phyloP scores from a whole-genome alignment of 30 jellyfish, hydroid and myxozoan genomes.

The Pseudorhiza aurosa region DNA sequence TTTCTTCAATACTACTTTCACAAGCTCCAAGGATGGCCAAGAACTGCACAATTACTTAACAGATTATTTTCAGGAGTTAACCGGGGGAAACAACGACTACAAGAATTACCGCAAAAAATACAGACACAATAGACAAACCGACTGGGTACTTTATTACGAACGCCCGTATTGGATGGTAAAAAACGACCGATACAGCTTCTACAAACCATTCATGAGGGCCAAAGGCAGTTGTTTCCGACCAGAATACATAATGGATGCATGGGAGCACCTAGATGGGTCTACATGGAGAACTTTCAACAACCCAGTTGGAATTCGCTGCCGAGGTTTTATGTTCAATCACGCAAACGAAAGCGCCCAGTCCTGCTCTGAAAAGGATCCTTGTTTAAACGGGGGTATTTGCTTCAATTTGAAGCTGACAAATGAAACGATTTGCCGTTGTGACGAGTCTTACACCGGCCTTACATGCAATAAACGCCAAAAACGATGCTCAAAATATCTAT shows the following conservation, averaged over 20 bases:
- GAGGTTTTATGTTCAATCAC: not conserved
- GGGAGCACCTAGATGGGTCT: slow-evolving; percentile 32
- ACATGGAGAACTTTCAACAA: not conserved
- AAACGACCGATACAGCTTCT: not conserved
- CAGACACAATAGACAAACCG: slow-evolving; percentile 40
- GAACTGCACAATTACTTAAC: slow-evolving; percentile 16
- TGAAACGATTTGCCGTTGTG: slow-evolving; percentile 38
- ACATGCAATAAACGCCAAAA: not conserved
- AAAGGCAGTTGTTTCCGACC: slow-evolving; percentile 42
- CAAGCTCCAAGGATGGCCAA: slow-evolving; percentile 2
- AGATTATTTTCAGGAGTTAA: slow-evolving; percentile 20
- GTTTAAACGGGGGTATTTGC: slow-evolving; percentile 35
- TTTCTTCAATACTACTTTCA: slow-evolving; percentile 28
- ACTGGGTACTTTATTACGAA: slow-evolving; percentile 41
- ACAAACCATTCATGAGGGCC: slow-evolving; percentile 14
- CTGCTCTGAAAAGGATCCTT: slow-evolving; percentile 23
- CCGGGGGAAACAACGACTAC: slow-evolving; percentile 20
- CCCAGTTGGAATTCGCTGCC: slow-evolving; percentile 32
- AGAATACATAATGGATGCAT: slow-evolving; percentile 32
- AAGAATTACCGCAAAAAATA: slow-evolving; percentile 47
- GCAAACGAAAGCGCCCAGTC: not conserved
- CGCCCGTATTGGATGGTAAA: slow-evolving; percentile 31
- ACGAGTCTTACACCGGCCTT: not conserved
- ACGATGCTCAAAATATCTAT: slow-evolving; percentile 1
- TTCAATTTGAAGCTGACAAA: not conserved